Evolutionary conservation across 2,113 vertebrate genomes (phyloP).

Genomic region (Brachirus orientalis): DNA sequence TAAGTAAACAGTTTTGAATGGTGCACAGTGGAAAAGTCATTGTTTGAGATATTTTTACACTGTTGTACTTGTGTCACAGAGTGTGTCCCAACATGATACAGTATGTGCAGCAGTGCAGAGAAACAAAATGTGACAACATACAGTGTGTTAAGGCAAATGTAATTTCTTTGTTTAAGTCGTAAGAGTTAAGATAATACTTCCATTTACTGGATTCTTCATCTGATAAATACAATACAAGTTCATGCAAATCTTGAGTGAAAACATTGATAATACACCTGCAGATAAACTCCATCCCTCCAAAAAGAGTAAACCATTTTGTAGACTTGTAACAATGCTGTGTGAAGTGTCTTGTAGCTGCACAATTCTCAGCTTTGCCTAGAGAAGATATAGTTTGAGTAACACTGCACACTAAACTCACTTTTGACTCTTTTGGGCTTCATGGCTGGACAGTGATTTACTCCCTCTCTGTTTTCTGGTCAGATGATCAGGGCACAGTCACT

Average conservation of each 20-base stretch:
- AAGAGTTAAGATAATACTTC: constrained; percentile 25
- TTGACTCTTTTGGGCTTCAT: constrained; percentile 32
- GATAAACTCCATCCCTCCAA: too few species aligned
- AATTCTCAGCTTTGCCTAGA: neutral
- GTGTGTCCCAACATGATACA: constrained; percentile 6
- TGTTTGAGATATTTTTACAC: constrained; percentile 8
- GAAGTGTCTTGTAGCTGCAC: neutral
- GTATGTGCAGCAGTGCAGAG: neutral
- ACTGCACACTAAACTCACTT: constrained; percentile 23
- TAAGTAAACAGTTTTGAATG: constrained; percentile 11
- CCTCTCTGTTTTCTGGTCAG: constrained; percentile 51
- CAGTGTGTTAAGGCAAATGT: too few species aligned
- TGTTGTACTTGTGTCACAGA: constrained; percentile 23
- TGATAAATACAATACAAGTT: constrained; percentile 22
- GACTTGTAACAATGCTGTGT: neutral
- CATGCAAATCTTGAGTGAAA: constrained; percentile 24
- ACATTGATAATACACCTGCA: constrained; percentile 8
- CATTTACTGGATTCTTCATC: constrained; percentile 14
- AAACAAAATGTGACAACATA: constrained; percentile 1
- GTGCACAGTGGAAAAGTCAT: neutral
- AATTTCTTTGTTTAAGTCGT: too few species aligned
- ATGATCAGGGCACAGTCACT: constrained; percentile 49
- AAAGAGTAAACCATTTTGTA: neutral
- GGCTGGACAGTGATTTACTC: constrained; percentile 58
- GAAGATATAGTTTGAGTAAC: too few species aligned